Evolutionary conservation across 1,140 invertebrate species (phyloP), one percentile per base, ranked within the genome.

Genomic region (Uloborus diversus): DNA sequence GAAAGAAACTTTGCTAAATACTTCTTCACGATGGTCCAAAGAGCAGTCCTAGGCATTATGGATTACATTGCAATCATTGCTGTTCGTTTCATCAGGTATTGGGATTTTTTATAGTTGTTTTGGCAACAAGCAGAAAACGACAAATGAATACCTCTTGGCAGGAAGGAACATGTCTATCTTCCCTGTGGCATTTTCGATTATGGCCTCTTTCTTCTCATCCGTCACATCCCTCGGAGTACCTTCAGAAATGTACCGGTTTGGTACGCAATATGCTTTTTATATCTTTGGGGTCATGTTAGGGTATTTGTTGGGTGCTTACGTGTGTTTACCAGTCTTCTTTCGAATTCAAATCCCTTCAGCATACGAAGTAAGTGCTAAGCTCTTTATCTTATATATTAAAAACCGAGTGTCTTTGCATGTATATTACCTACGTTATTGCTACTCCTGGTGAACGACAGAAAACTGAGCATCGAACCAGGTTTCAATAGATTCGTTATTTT

Each of bases 261-360:
- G 86, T n/a, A 17, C 27, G 17, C 61, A 64, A 23, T 23, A 30
- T 66, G 61, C 35, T 87, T 82, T 83, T 84, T n/a, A n/a, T n/a
- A n/a, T n/a, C n/a, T n/a, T n/a, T n/a, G n/a, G n/a, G n/a, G n/a
- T n/a, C n/a, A n/a, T n/a, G n/a, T n/a, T n/a, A n/a, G n/a, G n/a
- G 84, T 56, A 56, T 13, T 13, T 56, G 23, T 11, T 56, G 7
- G 7, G 5, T 56, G 53, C 53, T 5, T 91, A 92, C 80, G 87
- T 97, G 2, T 97, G 95, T 85, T 88, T 97, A 66, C 96, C 96
- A 0, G 92, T 97, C 0, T 97, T 94, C 84, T 95, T 94, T 89
- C 91, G 93, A 82, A 89, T 98, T n/a, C 89, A 93, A 80, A 86
- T 97, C 49, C 96, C 94, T 51, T 94, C 94, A 13, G 93, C 92